These are phyloP conservation scores for Gymnothorax reevesii DNA, from an alignment of 2,797 vertebrate genomes.

Conservation along the genomic window DNA sequence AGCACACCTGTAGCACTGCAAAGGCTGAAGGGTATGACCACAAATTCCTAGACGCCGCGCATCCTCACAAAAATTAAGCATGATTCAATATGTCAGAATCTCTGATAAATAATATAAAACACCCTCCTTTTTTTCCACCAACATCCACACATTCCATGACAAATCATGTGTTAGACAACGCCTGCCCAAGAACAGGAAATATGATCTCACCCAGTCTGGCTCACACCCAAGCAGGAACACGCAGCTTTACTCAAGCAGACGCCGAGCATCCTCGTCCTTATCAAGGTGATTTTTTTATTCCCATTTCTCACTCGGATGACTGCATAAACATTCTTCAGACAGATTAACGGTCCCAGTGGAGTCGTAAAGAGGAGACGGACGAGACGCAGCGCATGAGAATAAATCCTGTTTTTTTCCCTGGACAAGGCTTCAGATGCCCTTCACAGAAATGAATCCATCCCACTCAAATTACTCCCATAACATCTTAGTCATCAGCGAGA, in stretches of 20 bases:
- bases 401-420: slow-evolving; percentile 17
- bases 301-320: not conserved
- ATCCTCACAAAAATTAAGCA: not conserved
- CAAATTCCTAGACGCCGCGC: not conserved
- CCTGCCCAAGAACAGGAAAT: not conserved
- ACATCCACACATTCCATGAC: not conserved
- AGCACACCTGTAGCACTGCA: not conserved
- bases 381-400: not conserved
- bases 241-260: slow-evolving; percentile 14
- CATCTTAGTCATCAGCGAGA: slow-evolving; percentile 31
- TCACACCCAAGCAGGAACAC: slow-evolving; percentile 20
- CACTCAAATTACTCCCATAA: slow-evolving; percentile 29
- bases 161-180: not conserved
- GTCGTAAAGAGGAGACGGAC: not conserved
- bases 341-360: not conserved
- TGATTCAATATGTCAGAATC: not conserved
- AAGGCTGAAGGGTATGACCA: not conserved
- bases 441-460: not conserved
- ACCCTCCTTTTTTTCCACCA: not conserved
- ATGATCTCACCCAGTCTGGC: slow-evolving; percentile 23
- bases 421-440: not conserved
- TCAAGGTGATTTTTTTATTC: not conserved
- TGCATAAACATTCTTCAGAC: not conserved
- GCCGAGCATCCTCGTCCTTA: slow-evolving; percentile 18
- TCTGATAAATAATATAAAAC: not conserved